phyloP scores from a whole-genome alignment of 1,140 invertebrate genomes.

The Maniola jurtina region DNA sequence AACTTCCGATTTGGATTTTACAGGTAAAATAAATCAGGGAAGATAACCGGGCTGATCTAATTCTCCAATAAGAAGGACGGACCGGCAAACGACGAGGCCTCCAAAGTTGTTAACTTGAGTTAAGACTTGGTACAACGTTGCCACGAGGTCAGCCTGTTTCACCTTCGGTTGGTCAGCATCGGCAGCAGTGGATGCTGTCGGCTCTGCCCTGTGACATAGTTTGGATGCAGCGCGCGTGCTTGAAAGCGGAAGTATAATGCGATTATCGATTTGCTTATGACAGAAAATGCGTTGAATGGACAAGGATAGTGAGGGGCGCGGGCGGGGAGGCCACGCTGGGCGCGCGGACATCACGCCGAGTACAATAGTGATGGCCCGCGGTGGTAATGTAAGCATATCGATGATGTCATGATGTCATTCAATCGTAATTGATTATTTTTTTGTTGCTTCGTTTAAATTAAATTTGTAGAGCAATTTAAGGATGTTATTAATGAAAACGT shows the following conservation, averaged over 20 bases:
- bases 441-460: too few species aligned
- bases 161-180: neutral
- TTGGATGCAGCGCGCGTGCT: constrained; percentile 66
- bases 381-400: constrained; percentile 1
- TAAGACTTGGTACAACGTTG: too few species aligned
- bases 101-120: too few species aligned
- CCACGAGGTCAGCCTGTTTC: too few species aligned
- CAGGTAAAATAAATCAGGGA: too few species aligned
- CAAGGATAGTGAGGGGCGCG: constrained; percentile 43
- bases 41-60: too few species aligned
- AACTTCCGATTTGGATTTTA: too few species aligned
- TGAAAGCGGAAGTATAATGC: constrained; percentile 73
- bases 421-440: too few species aligned
- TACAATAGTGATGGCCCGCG: constrained; percentile 26
- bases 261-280: constrained; percentile 77
- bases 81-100: too few species aligned
- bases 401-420: constrained; percentile 4
- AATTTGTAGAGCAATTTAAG: too few species aligned
- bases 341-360: constrained; percentile 9
- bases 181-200: constrained; percentile 1
- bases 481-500: too few species aligned
- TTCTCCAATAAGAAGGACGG: too few species aligned
- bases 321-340: constrained; percentile 26
- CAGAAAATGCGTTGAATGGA: constrained; percentile 77
- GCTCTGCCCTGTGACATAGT: constrained; percentile 47